Conservation (phyloP, 2,888 invertebrate species). For the Tiliacea aurago region DNA sequence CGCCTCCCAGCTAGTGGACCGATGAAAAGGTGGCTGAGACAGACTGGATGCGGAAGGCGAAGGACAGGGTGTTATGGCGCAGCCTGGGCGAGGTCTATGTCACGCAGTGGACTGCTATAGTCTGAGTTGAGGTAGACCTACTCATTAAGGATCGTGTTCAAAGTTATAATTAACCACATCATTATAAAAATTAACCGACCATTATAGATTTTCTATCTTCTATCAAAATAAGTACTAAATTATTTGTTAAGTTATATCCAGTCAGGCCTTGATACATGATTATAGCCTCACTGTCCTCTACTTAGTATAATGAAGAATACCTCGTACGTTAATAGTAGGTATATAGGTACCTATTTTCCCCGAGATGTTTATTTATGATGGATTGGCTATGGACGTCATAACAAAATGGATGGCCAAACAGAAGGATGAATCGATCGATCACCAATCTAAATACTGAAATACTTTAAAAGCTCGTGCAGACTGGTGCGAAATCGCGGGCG, state of each 20-base stretch:
- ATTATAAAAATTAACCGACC: background rate
- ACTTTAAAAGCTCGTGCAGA: too few species aligned
- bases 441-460: background rate
- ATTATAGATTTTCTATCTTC: background rate
- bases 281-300: background rate
- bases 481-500: too few species aligned
- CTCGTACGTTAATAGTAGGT: background rate
- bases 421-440: background rate
- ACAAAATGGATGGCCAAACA: background rate
- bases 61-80: too few species aligned
- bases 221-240: background rate
- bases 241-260: conserved; percentile 1
- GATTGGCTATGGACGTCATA: background rate
- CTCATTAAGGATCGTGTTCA: background rate
- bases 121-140: background rate
- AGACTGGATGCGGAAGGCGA: too few species aligned
- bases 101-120: too few species aligned
- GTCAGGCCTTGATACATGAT: conserved; percentile 15
- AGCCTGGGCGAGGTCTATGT: too few species aligned
- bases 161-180: background rate
- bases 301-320: background rate
- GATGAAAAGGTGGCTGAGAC: too few species aligned
- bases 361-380: background rate
- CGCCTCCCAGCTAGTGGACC: too few species aligned
- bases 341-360: background rate